Evolutionary conservation across 1,140 invertebrate genomes (phyloP), one percentile per base, ranked within the genome.

Genomic region (Dreissena polymorpha): DNA sequence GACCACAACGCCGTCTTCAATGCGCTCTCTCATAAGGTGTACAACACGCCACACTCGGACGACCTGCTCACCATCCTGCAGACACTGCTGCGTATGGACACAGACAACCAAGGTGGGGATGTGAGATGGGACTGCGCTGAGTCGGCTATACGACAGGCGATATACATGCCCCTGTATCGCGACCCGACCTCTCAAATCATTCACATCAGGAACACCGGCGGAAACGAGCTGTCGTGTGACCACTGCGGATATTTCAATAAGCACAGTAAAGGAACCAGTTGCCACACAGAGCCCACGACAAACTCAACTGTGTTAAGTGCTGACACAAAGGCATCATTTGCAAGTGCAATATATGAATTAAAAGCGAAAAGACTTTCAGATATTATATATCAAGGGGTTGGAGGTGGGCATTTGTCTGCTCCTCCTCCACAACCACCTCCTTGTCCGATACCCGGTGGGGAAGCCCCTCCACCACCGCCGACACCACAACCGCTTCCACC

Each of bases 51-150:
- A 10, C 97, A 98, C 93, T 97, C 98, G 92, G 96, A 97, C 71
- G 96, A 97, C 6, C 99, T 99, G 91, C 94, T 99, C 16, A 97
- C 95, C 89, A 96, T 99, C 72, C 94, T 99, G 3, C 98, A 99
- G 91, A 97, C 98, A 91, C 93, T 99, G 67, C 93, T 99, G 57
- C 95, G 97, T 67, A 96, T 99, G 83, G 98, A 99, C 91, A 95
- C 96, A 0, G 96, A 97, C 89, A 97, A 98, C 91, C 95, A 97
- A 60, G 53, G 91, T 29, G 76, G 81, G 13, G 81, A 83, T 57
- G 68, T 83, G 13, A 63, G 81, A 18, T 83, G 81, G 81, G 81
- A 83, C 49, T 83, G 81, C 71, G 81, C 73, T 23, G 81, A 83
- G 65, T 76, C 81, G 0, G 73, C 81, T 64, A 64, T 83, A 75